Conservation (phyloP, 2,113 vertebrate genomes). For the Tychaedon coryphoeus region DNA sequence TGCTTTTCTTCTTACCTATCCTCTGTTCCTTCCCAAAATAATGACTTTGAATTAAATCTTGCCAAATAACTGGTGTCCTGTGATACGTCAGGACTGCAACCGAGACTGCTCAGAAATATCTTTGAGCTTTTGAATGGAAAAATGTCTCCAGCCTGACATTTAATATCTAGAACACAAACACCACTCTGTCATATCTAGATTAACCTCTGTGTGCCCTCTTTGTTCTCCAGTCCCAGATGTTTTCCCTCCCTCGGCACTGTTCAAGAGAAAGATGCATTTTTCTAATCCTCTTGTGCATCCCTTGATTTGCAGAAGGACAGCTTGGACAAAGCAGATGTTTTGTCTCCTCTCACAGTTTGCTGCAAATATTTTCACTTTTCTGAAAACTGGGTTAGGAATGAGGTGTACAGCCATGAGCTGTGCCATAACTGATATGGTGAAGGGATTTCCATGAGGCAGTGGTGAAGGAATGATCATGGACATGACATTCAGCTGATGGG, state of each 20-base stretch:
- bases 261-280: background rate
- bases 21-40: background rate
- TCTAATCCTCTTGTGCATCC: background rate
- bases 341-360: background rate
- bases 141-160: background rate
- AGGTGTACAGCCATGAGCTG: background rate
- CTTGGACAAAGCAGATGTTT: background rate
- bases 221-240: background rate
- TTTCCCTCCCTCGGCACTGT: background rate
- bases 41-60: background rate
- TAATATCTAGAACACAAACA: background rate
- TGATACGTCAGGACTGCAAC: background rate
- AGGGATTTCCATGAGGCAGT: background rate
- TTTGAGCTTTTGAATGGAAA: background rate
- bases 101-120: background rate
- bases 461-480: background rate
- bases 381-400: background rate
- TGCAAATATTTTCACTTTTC: background rate
- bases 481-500: background rate
- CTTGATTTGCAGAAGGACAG: background rate
- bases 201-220: background rate
- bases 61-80: background rate
- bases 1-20: background rate
- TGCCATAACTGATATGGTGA: background rate
- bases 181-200: background rate